Conservation (phyloP, 2,888 invertebrate genomes). For the Hemithea aestivaria region DNA sequence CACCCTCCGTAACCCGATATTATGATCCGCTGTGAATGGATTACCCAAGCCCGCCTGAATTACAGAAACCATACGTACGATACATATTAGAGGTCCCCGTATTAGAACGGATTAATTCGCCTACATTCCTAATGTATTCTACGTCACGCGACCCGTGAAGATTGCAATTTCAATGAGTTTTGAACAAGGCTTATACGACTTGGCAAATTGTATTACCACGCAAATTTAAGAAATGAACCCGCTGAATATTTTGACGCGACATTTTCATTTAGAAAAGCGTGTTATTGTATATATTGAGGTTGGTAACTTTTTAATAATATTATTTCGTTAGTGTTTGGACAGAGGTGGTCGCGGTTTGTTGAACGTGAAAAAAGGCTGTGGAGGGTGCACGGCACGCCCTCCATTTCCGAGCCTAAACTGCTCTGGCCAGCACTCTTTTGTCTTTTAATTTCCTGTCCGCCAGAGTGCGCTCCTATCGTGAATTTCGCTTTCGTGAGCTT, state of each 20-base stretch:
- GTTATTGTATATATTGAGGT: no score
- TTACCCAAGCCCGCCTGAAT: slow-evolving; percentile 70
- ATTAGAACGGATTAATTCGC: slow-evolving; percentile 69
- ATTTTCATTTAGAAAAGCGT: background rate
- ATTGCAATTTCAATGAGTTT: slow-evolving; percentile 38
- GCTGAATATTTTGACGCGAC: background rate
- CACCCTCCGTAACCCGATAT: slow-evolving; percentile 68
- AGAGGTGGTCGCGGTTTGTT: slow-evolving; percentile 49
- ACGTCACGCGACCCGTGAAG: slow-evolving; percentile 46
- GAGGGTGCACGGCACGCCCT: slow-evolving; percentile 58
- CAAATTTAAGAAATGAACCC: no score
- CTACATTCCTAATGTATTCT: slow-evolving; percentile 56
- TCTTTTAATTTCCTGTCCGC: slow-evolving; percentile 77
- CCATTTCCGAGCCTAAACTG: slow-evolving; percentile 71
- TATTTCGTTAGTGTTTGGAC: slow-evolving; percentile 41
- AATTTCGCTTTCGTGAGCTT: slow-evolving; percentile 74
- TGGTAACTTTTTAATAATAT: slow-evolving; percentile 18
- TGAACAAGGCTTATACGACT: background rate
- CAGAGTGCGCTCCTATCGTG: slow-evolving; percentile 64
- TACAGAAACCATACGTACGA: slow-evolving; percentile 74
- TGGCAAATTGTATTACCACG: no score
- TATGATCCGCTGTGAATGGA: slow-evolving; percentile 63
- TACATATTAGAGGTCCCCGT: slow-evolving; percentile 64
- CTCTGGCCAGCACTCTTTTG: slow-evolving; percentile 71
- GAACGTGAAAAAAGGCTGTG: slow-evolving; percentile 52